phyloP scores from a whole-genome alignment of 2,797 vertebrate genomes.

The Odontamblyopus rebecca region DNA sequence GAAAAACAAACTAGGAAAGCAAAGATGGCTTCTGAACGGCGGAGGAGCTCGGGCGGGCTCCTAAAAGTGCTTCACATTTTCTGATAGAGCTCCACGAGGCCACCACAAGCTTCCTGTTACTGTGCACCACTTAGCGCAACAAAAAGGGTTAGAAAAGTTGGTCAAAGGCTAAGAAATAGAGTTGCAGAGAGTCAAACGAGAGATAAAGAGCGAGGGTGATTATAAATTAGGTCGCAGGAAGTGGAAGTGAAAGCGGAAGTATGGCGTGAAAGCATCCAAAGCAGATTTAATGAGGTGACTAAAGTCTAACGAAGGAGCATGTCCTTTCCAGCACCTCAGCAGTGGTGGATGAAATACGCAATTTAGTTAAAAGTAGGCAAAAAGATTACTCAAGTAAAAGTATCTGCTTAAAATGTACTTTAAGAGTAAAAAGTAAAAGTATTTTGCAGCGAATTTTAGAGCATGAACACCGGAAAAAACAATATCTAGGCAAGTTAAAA shows the following conservation, averaged over 20 bases:
- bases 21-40: constrained; percentile 44
- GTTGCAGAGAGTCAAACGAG: not conserved
- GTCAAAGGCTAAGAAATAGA: constrained; percentile 12
- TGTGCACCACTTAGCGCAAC: constrained; percentile 13
- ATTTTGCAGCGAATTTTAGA: too few relatives aligned
- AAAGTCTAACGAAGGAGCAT: constrained; percentile 7
- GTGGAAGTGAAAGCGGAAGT: constrained; percentile 18
- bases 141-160: not conserved
- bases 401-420: too few relatives aligned
- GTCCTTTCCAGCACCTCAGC: constrained; percentile 17
- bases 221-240: not conserved
- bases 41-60: constrained; percentile 6
- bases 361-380: too few relatives aligned
- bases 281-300: not conserved
- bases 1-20: constrained; percentile 15
- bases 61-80: constrained; percentile 48
- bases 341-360: too few relatives aligned
- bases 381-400: too few relatives aligned
- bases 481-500: too few relatives aligned
- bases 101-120: constrained; percentile 29
- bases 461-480: too few relatives aligned
- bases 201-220: not conserved
- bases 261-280: not conserved
- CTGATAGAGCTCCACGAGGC: constrained; percentile 23
- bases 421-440: too few relatives aligned